These are phyloP conservation scores for Pituophis catenifer DNA, from an alignment of 2,113 vertebrate species.

Conservation along the genomic window DNA sequence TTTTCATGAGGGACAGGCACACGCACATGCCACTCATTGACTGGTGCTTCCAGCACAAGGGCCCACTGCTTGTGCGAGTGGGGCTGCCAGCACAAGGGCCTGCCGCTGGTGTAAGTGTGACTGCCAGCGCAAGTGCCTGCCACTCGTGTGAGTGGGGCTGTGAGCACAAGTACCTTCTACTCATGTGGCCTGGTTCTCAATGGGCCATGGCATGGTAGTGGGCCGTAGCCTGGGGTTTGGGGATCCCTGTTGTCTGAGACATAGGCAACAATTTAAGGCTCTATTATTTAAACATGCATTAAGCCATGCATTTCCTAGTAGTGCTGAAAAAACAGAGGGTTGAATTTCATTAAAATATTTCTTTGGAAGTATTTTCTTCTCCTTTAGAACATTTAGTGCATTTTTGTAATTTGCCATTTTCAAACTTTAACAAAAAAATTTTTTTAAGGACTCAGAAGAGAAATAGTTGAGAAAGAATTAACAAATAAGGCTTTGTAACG, in stretches of 20 bases:
- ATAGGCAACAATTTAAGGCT: neutral
- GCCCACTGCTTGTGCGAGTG: neutral
- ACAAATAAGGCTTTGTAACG: neutral
- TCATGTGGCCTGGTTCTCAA: neutral
- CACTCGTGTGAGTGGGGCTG: neutral
- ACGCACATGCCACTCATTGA: neutral
- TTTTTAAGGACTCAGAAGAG: slow-evolving; percentile 3
- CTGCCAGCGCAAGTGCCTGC: neutral
- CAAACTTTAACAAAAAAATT: slow-evolving; percentile 1
- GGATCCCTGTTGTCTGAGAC: neutral
- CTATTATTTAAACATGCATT: neutral
- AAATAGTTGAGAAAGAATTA: neutral
- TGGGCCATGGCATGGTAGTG: neutral
- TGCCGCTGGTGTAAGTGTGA: neutral
- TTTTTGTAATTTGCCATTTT: neutral
- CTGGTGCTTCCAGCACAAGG: neutral
- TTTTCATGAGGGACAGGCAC: neutral
- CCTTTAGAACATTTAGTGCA: neutral
- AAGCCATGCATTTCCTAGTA: slow-evolving; percentile 19
- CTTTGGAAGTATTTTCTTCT: slow-evolving; percentile 8
- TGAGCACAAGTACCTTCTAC: neutral
- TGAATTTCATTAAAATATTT: slow-evolving; percentile 11
- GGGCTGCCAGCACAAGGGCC: too few species aligned
- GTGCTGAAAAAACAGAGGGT: neutral
- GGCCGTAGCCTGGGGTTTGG: neutral